phyloP scores from a whole-genome alignment of 2,797 vertebrate species.

The Sebastes cheni region DNA sequence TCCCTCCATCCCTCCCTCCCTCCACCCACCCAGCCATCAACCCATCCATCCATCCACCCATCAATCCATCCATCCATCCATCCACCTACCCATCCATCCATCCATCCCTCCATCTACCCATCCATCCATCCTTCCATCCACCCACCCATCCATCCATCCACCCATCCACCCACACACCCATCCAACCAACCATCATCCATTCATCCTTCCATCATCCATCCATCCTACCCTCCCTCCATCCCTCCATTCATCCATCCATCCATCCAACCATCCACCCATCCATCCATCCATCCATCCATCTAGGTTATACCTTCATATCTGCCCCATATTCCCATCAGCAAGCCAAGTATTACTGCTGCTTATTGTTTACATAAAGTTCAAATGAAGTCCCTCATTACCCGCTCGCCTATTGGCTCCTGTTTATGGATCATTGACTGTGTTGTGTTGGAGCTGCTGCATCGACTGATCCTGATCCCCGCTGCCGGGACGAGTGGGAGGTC shows the following conservation, averaged over 20 bases:
- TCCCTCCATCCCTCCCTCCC: not conserved
- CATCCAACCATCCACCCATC: slow-evolving; percentile 11
- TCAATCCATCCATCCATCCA: rapidly evolving
- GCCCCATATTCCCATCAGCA: not conserved
- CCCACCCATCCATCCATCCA: rapidly evolving
- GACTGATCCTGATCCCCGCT: slow-evolving; percentile 61
- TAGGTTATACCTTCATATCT: slow-evolving; percentile 6
- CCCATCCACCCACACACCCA: rapidly evolving
- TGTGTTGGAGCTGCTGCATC: slow-evolving; percentile 66
- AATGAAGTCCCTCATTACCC: slow-evolving; percentile 72
- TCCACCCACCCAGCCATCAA: not conserved
- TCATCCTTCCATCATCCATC: rapidly evolving
- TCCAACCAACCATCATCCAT: rapidly evolving
- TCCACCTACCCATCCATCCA: rapidly evolving
- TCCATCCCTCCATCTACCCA: rapidly evolving
- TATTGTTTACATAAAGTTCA: slow-evolving; percentile 70
- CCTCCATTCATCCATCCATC: slow-evolving; percentile 8
- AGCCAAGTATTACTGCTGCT: slow-evolving; percentile 15
- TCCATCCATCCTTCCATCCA: rapidly evolving
- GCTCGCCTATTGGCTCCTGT: slow-evolving; percentile 62
- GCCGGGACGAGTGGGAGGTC: slow-evolving; percentile 63
- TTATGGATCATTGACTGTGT: slow-evolving; percentile 71
- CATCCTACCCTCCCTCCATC: not conserved
- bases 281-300: slow-evolving; percentile 4
- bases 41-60: not conserved